Percentiles rank a stretch among this genome's conserved stretches.
phyloP scores from a whole-genome alignment of 2,797 vertebrate genomes.

The Gobio occitaniae region DNA sequence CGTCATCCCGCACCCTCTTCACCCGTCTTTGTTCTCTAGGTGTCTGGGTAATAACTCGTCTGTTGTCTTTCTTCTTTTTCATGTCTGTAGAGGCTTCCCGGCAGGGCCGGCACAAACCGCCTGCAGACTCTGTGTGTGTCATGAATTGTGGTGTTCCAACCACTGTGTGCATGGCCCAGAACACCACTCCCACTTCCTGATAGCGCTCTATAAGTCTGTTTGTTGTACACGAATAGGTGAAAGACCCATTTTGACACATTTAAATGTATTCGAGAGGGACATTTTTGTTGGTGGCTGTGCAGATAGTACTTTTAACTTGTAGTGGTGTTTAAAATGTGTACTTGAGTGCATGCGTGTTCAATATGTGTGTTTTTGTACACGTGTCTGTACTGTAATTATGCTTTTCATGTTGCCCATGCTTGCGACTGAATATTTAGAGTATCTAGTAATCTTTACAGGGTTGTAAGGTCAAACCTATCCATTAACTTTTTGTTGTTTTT shows the following conservation, averaged over 20 bases:
- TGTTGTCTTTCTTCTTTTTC: slow-evolving; percentile 65
- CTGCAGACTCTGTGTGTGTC: slow-evolving; percentile 66
- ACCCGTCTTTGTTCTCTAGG: slow-evolving; percentile 49
- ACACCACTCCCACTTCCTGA: slow-evolving; percentile 57
- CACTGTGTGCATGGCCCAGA: slow-evolving; percentile 67
- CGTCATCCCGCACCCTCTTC: slow-evolving; percentile 41
- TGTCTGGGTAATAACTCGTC: slow-evolving; percentile 61
- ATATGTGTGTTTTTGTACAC: slow-evolving; percentile 47
- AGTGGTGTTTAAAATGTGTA: slow-evolving; percentile 53
- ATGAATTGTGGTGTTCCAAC: slow-evolving; percentile 68
- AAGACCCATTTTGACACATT: slow-evolving; percentile 35
- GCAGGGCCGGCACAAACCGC: slow-evolving; percentile 58
- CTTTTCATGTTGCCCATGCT: slow-evolving; percentile 53
- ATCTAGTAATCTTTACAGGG: slow-evolving; percentile 29
- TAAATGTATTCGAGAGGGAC: slow-evolving; percentile 51
- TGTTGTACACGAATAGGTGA: slow-evolving; percentile 45
- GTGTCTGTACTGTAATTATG: slow-evolving; percentile 53
- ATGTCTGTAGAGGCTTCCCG: slow-evolving; percentile 61
- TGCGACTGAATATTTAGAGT: slow-evolving; percentile 38
- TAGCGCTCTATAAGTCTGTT: slow-evolving; percentile 46
- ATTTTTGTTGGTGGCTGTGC: slow-evolving; percentile 44
- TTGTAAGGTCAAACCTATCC: slow-evolving; percentile 25
- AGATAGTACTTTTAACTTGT: slow-evolving; percentile 47
- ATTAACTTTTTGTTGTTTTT: slow-evolving; percentile 23
- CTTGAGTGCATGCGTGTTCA: slow-evolving; percentile 58